phyloP scores from a whole-genome alignment of 2,797 vertebrate species.

The Apogon talboti region DNA sequence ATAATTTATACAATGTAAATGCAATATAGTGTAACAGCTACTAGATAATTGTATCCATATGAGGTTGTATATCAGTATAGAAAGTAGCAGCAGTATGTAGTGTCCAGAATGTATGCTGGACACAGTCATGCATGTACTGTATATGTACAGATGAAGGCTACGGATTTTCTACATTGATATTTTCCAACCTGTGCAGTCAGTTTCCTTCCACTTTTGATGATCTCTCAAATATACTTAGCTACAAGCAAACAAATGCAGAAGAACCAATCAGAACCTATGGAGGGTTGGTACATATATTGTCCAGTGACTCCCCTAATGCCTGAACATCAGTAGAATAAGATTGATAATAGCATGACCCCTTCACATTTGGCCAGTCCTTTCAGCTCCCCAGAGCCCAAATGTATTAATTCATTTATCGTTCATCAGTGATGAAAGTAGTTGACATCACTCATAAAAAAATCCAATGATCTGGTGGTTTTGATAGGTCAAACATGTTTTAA shows the following conservation, averaged over 20 bases:
- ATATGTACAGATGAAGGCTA: too few relatives aligned
- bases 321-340: conserved; percentile 52
- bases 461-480: conserved; percentile 51
- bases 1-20: too few relatives aligned
- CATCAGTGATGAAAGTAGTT: conserved; percentile 37
- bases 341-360: conserved; percentile 54
- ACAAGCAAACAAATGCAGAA: conserved; percentile 15
- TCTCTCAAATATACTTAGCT: too few relatives aligned
- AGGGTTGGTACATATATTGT: conserved; percentile 33
- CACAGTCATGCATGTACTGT: too few relatives aligned
- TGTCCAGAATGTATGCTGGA: too few relatives aligned
- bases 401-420: conserved; percentile 51
- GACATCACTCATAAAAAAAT: conserved; percentile 53
- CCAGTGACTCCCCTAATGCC: conserved; percentile 48
- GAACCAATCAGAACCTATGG: conserved; percentile 30
- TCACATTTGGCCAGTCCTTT: conserved; percentile 40
- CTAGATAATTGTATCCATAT: too few relatives aligned
- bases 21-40: too few relatives aligned
- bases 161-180: too few relatives aligned
- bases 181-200: too few relatives aligned
- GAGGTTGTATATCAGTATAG: too few relatives aligned
- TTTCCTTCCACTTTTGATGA: too few relatives aligned
- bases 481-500: conserved; percentile 55
- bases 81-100: too few relatives aligned
- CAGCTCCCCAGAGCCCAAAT: conserved; percentile 37